Evolutionary conservation across 2,888 invertebrate genomes (phyloP).

Genomic region (Eledona agricola): DNA sequence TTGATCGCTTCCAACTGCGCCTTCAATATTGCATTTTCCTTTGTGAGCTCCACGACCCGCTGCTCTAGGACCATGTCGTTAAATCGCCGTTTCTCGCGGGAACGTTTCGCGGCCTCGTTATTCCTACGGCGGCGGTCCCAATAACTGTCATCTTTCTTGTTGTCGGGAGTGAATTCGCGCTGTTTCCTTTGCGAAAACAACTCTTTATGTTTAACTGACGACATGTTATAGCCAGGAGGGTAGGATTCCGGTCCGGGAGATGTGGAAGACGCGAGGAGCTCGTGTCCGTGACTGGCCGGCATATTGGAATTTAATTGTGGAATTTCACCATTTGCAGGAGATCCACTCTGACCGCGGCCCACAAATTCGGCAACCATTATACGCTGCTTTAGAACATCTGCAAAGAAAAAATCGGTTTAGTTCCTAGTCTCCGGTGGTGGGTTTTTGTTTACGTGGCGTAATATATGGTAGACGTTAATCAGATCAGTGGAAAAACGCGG

Average conservation of each 20-base stretch:
- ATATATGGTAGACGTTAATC: slow-evolving; percentile 31
- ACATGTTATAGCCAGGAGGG: slow-evolving; percentile 64
- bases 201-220: slow-evolving; percentile 75
- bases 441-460: slow-evolving; percentile 7
- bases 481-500: slow-evolving; percentile 43
- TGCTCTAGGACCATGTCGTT: slow-evolving; percentile 97
- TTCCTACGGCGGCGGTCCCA: slow-evolving; percentile 96
- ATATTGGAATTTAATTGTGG: slow-evolving; percentile 69
- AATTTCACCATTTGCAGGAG: slow-evolving; percentile 75
- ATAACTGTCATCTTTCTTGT: slow-evolving; percentile 95
- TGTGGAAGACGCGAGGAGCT: slow-evolving; percentile 58
- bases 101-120: slow-evolving; percentile 96
- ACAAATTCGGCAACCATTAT: slow-evolving; percentile 90
- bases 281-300: slow-evolving; percentile 62
- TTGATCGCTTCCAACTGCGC: slow-evolving; percentile 92
- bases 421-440: too few relatives aligned
- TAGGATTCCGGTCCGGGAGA: slow-evolving; percentile 57
- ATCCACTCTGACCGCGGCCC: slow-evolving; percentile 77
- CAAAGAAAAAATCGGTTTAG: slow-evolving; percentile 43
- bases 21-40: slow-evolving; percentile 94
- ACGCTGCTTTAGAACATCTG: slow-evolving; percentile 68
- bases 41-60: slow-evolving; percentile 90
- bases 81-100: slow-evolving; percentile 94
- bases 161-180: slow-evolving; percentile 95
- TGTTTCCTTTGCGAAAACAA: slow-evolving; percentile 91